Conservation (phyloP, 2,113 vertebrate species). For the Phyllopteryx taeniolatus region DNA sequence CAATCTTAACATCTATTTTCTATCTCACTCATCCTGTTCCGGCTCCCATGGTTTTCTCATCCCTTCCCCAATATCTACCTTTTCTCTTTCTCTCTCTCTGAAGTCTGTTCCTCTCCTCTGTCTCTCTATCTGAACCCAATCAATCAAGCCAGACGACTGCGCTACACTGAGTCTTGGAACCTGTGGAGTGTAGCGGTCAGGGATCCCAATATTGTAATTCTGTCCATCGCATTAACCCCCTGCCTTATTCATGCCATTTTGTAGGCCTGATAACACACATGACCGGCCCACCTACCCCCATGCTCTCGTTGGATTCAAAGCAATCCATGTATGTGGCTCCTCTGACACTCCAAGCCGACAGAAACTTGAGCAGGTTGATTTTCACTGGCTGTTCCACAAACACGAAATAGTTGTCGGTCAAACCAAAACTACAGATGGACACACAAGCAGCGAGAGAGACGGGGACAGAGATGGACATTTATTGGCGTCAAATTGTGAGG, state of each 20-base stretch:
- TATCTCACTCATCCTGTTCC: too few relatives aligned
- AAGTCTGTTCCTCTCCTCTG: too few relatives aligned
- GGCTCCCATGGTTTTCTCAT: too few relatives aligned
- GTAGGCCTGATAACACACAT: neutral
- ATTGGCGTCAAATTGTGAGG: neutral
- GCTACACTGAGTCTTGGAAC: too few relatives aligned
- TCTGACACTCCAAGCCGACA: constrained; percentile 90
- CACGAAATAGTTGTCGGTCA: constrained; percentile 89
- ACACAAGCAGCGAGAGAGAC: neutral
- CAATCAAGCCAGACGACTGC: too few relatives aligned
- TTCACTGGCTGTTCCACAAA: constrained; percentile 96
- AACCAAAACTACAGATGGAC: constrained; percentile 80
- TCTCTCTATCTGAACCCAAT: too few relatives aligned
- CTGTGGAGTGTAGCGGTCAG: too few relatives aligned
- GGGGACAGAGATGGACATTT: neutral
- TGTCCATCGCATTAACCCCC: too few relatives aligned
- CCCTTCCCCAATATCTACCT: too few relatives aligned
- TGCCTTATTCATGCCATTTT: neutral
- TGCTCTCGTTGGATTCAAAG: constrained; percentile 89
- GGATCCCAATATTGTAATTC: too few relatives aligned
- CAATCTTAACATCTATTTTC: too few relatives aligned
- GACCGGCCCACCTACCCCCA: constrained; percentile 78
- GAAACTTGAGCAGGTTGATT: constrained; percentile 93
- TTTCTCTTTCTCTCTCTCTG: too few relatives aligned
- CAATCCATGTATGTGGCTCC: constrained; percentile 98